Conservation (phyloP, 1,140 invertebrate species). For the Calephelis virginiensis region DNA sequence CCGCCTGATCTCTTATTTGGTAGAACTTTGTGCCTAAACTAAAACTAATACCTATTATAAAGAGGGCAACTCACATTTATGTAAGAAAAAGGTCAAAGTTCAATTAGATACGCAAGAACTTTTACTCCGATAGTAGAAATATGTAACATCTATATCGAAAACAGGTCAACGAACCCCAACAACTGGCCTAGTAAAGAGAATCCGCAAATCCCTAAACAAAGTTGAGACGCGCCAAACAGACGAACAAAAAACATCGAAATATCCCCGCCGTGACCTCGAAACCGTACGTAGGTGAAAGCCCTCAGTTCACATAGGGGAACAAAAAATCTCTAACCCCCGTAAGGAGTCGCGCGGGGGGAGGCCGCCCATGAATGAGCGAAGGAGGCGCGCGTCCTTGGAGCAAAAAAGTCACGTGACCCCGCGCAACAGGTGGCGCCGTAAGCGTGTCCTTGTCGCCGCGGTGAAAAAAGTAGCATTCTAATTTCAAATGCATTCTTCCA, state of each 20-base stretch:
- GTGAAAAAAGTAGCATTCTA: slow-evolving; percentile 52
- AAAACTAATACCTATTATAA: no score
- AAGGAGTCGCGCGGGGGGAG: slow-evolving; percentile 52
- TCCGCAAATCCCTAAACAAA: slow-evolving; percentile 49
- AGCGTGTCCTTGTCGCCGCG: slow-evolving; percentile 61
- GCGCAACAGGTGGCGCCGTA: slow-evolving; percentile 71
- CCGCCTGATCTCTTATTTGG: no score
- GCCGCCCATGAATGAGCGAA: slow-evolving; percentile 74
- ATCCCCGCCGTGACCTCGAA: slow-evolving; percentile 74
- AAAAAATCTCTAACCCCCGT: slow-evolving; percentile 70
- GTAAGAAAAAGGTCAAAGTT: no score
- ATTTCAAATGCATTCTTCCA: slow-evolving; percentile 37
- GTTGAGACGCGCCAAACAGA: slow-evolving; percentile 53
- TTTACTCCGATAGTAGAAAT: no score
- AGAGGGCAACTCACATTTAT: no score
- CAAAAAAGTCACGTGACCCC: slow-evolving; percentile 76
- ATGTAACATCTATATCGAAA: not conserved
- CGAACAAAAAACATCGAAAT: slow-evolving; percentile 62
- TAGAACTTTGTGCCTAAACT: no score
- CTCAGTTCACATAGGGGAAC: slow-evolving; percentile 70
- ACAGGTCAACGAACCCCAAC: slow-evolving; percentile 37
- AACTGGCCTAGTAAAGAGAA: slow-evolving; percentile 35
- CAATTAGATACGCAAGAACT: no score
- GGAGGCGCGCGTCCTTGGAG: slow-evolving; percentile 74
- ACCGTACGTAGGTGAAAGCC: slow-evolving; percentile 75